A percentile compares a stretch with the other conserved stretches of the same genome.
Evolutionary conservation across 2,888 invertebrate species (phyloP).

Genomic region (Eupsilia transversa): DNA sequence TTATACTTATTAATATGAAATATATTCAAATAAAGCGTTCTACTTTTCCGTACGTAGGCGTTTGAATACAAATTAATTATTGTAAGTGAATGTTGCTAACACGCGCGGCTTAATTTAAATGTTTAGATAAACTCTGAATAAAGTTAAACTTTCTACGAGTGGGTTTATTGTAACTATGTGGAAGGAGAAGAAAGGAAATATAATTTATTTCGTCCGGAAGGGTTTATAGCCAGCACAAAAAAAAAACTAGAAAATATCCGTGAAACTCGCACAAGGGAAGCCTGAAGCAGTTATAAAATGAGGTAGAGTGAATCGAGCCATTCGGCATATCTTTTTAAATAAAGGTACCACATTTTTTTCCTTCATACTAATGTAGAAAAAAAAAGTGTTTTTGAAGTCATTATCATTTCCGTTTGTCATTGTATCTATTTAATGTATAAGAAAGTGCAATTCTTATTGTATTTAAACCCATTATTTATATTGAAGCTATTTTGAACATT

Average conservation of each 20-base stretch:
- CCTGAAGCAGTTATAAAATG: background rate
- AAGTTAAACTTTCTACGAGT: background rate
- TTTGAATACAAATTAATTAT: background rate
- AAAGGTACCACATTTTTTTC: no score
- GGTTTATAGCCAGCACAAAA: background rate
- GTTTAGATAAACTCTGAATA: background rate
- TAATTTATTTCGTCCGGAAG: background rate
- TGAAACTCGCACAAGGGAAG: background rate
- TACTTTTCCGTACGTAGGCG: background rate
- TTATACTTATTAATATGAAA: no score
- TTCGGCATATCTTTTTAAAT: no score
- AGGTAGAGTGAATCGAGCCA: no score
- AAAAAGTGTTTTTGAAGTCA: no score
- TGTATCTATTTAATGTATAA: no score
- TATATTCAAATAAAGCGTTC: background rate
- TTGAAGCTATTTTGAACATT: no score
- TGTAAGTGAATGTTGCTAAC: no score
- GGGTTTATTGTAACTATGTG: background rate
- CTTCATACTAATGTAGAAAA: no score
- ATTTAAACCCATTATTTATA: no score
- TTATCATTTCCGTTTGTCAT: no score
- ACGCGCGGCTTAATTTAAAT: background rate
- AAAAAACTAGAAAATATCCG: background rate
- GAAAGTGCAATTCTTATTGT: no score
- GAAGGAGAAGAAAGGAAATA: background rate